Evolutionary conservation across 2,888 invertebrate species (phyloP).

Genomic region (Archips xylosteana): DNA sequence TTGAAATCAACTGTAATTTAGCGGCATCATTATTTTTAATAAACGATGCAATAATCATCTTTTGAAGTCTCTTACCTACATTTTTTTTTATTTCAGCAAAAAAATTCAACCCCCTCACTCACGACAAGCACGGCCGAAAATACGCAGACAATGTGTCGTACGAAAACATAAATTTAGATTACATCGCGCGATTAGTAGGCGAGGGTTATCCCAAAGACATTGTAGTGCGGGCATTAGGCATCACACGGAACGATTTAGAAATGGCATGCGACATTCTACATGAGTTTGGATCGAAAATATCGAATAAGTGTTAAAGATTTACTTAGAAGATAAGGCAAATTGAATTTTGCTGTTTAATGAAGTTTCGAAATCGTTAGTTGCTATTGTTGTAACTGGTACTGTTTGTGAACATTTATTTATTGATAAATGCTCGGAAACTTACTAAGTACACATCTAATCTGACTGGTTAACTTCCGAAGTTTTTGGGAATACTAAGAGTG

Average conservation of each 20-base stretch:
- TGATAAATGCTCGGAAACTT: too few species aligned
- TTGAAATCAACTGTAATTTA: too few species aligned
- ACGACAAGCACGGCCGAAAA: constrained; percentile 79
- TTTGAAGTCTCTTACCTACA: neutral
- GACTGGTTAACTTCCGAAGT: too few species aligned
- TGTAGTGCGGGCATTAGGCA: constrained; percentile 95
- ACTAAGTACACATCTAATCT: too few species aligned
- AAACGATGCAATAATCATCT: too few species aligned
- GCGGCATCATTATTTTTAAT: too few species aligned
- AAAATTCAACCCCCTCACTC: constrained; percentile 81
- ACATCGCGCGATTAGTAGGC: constrained; percentile 94
- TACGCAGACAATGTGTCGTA: constrained; percentile 88
- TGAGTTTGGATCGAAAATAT: constrained; percentile 90
- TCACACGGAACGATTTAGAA: constrained; percentile 96
- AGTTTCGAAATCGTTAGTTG: constrained; percentile 5
- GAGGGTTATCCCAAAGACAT: constrained; percentile 97
- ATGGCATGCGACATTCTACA: constrained; percentile 98
- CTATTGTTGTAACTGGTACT: neutral
- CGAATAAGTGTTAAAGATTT: constrained; percentile 69
- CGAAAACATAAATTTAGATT: constrained; percentile 96
- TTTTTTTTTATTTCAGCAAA: constrained; percentile 65
- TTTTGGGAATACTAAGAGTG: too few species aligned
- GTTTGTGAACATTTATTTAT: neutral
- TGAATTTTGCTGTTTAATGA: constrained; percentile 9
- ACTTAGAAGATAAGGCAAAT: neutral